A percentile compares a stretch with the other conserved stretches of the same genome.
phyloP scores from a whole-genome alignment of 2,797 vertebrate species.

The Perodicticus potto region DNA sequence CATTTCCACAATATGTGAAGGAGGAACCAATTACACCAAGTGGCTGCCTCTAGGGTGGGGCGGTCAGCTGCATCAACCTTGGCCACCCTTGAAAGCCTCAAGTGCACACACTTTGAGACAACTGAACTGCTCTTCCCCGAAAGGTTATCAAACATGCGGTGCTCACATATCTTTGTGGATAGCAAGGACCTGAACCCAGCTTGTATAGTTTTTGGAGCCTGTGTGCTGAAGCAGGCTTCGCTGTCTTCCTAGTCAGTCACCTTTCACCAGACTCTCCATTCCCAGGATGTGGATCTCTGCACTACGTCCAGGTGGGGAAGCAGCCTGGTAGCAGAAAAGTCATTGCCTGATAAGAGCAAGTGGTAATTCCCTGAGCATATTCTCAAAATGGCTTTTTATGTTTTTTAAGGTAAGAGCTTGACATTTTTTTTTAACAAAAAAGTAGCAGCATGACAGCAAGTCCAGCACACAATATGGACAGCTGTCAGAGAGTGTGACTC shows the following conservation, averaged over 20 bases:
- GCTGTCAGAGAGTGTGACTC: background rate
- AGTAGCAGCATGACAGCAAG: background rate
- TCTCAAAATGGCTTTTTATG: background rate
- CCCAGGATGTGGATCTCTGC: background rate
- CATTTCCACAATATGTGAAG: background rate
- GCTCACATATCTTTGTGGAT: background rate
- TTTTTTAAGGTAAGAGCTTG: background rate
- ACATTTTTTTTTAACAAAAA: background rate
- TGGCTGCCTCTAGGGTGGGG: background rate
- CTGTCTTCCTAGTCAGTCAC: background rate
- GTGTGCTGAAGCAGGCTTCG: background rate
- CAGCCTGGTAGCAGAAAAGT: background rate
- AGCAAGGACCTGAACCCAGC: background rate
- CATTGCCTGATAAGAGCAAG: background rate
- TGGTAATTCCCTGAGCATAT: background rate
- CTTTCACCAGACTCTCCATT: background rate
- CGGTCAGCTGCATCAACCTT: background rate
- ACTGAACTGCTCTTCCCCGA: background rate
- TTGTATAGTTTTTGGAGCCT: background rate
- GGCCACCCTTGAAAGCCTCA: background rate
- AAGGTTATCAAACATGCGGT: background rate
- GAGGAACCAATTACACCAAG: background rate
- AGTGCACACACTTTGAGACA: background rate
- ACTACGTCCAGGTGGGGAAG: background rate
- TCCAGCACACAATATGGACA: background rate